phyloP scores from a whole-genome alignment of 35 echinoderm and acorn worm species.

The Strongylocentrotus purpuratus region DNA sequence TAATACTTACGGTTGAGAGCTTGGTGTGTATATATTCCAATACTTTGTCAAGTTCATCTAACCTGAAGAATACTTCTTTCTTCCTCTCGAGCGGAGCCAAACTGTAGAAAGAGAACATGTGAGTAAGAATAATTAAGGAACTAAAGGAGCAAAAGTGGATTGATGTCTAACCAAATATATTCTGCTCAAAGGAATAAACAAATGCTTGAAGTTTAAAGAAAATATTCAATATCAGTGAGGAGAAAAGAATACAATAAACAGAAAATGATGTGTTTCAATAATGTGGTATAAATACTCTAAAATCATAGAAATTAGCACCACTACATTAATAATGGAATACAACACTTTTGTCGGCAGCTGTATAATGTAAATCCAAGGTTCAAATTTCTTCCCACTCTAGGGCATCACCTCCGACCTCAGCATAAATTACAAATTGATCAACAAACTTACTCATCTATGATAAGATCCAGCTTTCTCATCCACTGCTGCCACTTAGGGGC shows the following conservation, averaged over 20 bases:
- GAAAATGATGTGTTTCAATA: too few species aligned
- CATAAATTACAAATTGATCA: neutral
- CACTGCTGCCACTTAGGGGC: slow-evolving; percentile 22
- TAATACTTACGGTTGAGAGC: neutral
- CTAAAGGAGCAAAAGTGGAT: too few species aligned
- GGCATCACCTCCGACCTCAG: neutral
- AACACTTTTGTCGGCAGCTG: neutral
- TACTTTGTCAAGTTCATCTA: slow-evolving; percentile 21
- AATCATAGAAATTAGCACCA: too few species aligned
- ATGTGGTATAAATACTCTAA: too few species aligned
- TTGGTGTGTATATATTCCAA: neutral
- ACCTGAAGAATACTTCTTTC: slow-evolving; percentile 4
- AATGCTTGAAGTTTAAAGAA: too few species aligned
- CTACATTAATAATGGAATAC: too few species aligned
- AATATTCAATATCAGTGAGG: too few species aligned
- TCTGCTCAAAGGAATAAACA: too few species aligned
- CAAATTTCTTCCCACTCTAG: too few species aligned
- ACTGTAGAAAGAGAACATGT: neutral
- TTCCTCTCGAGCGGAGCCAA: neutral
- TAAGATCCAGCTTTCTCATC: slow-evolving; percentile 25
- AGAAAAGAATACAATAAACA: too few species aligned
- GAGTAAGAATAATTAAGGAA: neutral
- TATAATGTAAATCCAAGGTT: too few species aligned
- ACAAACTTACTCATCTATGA: slow-evolving; percentile 15
- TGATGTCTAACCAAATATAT: too few species aligned